A percentile compares a stretch with the other conserved stretches of the same genome.
These are phyloP conservation scores for Toxostoma redivivum DNA, from an alignment of 2,113 vertebrate genomes.

Conservation along the genomic window DNA sequence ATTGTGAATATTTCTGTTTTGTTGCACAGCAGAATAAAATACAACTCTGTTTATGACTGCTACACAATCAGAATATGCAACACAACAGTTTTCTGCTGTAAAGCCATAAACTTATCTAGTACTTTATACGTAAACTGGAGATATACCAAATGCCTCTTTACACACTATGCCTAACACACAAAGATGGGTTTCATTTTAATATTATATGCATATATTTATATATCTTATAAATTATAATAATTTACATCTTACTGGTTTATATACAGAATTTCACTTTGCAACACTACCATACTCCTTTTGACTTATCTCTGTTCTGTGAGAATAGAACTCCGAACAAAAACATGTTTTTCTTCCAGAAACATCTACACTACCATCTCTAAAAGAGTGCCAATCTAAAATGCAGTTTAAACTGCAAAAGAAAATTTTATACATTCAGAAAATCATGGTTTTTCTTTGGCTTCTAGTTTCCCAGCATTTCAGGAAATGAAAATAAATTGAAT, in stretches of 20 bases:
- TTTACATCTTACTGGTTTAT: not conserved
- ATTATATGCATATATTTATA: not conserved
- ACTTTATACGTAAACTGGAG: not conserved
- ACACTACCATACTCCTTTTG: not conserved
- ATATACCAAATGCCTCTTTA: not conserved
- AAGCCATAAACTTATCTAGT: not conserved
- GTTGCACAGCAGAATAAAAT: not conserved
- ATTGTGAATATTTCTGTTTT: not conserved
- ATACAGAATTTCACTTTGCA: not conserved
- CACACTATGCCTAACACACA: not conserved
- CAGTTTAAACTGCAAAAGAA: not conserved
- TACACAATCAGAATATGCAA: not conserved
- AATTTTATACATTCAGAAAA: not conserved
- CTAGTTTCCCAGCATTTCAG: not conserved
- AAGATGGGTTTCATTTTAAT: not conserved
- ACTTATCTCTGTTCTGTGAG: not conserved
- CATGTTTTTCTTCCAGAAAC: fast-evolving
- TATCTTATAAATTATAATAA: not conserved
- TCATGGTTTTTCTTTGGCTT: not conserved
- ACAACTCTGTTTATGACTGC: not conserved
- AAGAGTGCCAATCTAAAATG: not conserved
- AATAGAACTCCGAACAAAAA: not conserved
- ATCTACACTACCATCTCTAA: not conserved
- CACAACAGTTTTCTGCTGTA: not conserved
- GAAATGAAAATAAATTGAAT: not conserved